These are phyloP conservation scores for Andrena haemorrhoa DNA, from an alignment of 2,888 invertebrate genomes.

Conservation along the genomic window DNA sequence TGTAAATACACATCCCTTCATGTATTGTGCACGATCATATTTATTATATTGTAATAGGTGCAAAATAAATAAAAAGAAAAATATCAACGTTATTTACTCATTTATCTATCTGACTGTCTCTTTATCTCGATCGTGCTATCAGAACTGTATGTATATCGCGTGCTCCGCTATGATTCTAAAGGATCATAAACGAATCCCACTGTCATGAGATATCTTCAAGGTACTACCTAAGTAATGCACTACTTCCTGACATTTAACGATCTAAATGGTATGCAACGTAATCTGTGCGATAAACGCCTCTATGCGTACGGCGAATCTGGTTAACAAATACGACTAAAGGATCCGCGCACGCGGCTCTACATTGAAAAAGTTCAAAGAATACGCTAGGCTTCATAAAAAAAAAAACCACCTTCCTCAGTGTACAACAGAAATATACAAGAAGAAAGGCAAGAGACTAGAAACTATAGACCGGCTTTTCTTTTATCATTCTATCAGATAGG, in stretches of 20 bases:
- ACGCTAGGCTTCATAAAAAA: not conserved
- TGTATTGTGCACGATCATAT: conserved; percentile 82
- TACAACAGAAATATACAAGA: not conserved
- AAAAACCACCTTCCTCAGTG: not conserved
- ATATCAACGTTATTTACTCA: conserved; percentile 37
- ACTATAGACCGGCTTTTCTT: not conserved
- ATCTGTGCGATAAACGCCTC: too few relatives aligned
- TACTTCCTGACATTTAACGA: conserved; percentile 18
- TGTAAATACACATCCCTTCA: conserved; percentile 82
- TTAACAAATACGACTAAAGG: too few relatives aligned
- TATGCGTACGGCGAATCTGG: too few relatives aligned
- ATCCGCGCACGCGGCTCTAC: not conserved
- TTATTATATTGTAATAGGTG: conserved; percentile 83
- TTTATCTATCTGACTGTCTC: conserved; percentile 20
- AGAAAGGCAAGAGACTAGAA: not conserved
- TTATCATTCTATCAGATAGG: conserved; percentile 41
- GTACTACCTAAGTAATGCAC: conserved; percentile 18
- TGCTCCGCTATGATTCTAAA: conserved; percentile 22
- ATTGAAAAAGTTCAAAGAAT: conserved; percentile 1
- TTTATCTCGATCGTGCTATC: not conserved
- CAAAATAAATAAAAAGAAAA: conserved; percentile 79
- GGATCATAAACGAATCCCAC: conserved; percentile 32
- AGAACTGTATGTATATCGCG: not conserved
- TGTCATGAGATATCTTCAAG: conserved; percentile 47
- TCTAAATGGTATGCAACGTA: too few relatives aligned